Evolutionary conservation across 2,113 vertebrate genomes (phyloP).

Genomic region (Odontesthes bonariensis): DNA sequence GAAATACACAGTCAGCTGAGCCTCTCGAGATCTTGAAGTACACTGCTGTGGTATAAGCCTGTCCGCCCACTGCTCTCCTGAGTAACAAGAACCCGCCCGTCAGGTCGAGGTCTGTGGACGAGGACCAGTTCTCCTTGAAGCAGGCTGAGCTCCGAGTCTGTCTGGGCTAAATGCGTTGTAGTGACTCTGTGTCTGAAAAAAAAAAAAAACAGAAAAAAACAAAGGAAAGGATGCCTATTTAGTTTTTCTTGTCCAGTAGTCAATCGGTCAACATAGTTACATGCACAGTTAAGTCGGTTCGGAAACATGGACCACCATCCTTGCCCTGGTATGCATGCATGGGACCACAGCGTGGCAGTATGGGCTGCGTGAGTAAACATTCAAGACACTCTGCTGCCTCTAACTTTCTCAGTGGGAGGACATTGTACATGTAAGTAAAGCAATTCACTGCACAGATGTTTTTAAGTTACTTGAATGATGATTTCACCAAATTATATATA

Average conservation of each 20-base stretch:
- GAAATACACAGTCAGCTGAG: conserved; percentile 72
- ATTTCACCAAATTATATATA: too few species aligned
- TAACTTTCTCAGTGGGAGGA: too few species aligned
- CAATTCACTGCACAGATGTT: too few species aligned
- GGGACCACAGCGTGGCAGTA: too few species aligned
- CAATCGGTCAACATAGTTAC: neutral
- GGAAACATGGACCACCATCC: too few species aligned
- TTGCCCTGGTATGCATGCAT: too few species aligned
- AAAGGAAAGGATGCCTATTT: neutral
- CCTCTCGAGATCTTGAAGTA: conserved; percentile 79
- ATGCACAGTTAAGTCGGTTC: too few species aligned
- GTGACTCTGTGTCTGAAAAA: conserved; percentile 77
- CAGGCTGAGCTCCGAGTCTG: conserved; percentile 80
- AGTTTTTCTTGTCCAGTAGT: neutral
- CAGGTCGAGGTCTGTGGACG: conserved; percentile 81
- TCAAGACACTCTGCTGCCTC: too few species aligned
- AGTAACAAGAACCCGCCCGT: conserved; percentile 80
- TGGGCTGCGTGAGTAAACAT: too few species aligned
- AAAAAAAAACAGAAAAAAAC: too few species aligned
- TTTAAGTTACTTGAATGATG: too few species aligned
- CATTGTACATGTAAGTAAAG: too few species aligned
- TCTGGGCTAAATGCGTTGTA: conserved; percentile 77
- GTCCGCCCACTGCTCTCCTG: conserved; percentile 82
- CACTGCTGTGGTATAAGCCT: conserved; percentile 79
- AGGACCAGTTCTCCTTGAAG: conserved; percentile 82